Evolutionary conservation across 1,140 invertebrate species (phyloP).

Genomic region (Ganaspis sp.): DNA sequence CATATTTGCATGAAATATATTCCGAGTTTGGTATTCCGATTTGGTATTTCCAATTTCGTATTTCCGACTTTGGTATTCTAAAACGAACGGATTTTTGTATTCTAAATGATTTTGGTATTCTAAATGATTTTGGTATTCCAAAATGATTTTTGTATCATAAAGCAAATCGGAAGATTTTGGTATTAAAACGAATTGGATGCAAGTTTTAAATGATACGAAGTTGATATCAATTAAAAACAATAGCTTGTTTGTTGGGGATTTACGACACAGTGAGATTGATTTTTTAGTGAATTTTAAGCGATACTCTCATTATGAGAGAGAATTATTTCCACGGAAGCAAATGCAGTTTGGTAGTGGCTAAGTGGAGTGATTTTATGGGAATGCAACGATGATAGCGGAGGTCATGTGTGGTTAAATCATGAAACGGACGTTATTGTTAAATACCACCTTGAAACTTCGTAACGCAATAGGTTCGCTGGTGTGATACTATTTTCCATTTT

Average conservation of each 20-base stretch:
- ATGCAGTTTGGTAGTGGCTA: background rate
- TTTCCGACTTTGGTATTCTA: too few species aligned
- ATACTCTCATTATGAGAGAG: background rate
- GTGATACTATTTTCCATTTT: constrained; percentile 58
- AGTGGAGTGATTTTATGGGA: constrained; percentile 20
- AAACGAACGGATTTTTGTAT: too few species aligned
- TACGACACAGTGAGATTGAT: background rate
- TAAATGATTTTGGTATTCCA: too few species aligned
- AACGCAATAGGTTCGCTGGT: constrained; percentile 11
- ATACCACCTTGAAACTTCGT: constrained; percentile 24
- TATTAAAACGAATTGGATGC: too few species aligned
- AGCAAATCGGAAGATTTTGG: too few species aligned
- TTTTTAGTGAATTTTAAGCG: background rate
- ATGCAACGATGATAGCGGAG: constrained; percentile 16
- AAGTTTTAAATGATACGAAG: background rate
- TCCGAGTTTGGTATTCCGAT: too few species aligned
- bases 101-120: too few species aligned
- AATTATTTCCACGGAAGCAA: background rate
- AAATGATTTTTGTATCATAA: too few species aligned
- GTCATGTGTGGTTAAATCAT: constrained; percentile 27
- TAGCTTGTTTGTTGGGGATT: background rate
- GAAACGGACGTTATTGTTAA: constrained; percentile 26
- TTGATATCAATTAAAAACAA: background rate
- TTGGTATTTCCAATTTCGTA: too few species aligned
- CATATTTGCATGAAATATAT: too few species aligned